These are phyloP conservation scores for Drosophila setifemur DNA, from an alignment of 1,140 invertebrate species.

Conservation along the genomic window DNA sequence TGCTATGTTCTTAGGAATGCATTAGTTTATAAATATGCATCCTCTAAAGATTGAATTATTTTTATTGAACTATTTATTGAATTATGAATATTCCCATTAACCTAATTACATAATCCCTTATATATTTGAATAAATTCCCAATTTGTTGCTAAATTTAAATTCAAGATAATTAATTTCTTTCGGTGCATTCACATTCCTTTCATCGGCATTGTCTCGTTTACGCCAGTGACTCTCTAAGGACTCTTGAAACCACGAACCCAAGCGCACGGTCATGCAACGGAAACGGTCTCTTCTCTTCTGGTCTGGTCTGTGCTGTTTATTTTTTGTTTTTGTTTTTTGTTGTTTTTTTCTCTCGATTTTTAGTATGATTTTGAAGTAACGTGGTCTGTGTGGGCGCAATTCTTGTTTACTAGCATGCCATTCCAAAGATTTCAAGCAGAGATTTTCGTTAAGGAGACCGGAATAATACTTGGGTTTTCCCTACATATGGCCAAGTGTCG, in stretches of 20 bases:
- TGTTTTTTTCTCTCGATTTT: background rate
- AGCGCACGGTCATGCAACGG: conserved; percentile 40
- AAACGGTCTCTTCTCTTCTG: conserved; percentile 31
- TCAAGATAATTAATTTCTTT: background rate
- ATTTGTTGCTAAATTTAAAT: background rate
- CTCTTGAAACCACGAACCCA: conserved; percentile 29
- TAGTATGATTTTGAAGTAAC: conserved; percentile 17
- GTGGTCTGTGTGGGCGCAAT: conserved; percentile 21
- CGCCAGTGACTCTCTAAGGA: conserved; percentile 73
- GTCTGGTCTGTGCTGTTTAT: background rate
- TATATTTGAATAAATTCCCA: no score
- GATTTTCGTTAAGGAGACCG: conserved; percentile 18
- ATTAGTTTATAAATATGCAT: no score
- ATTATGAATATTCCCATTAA: no score
- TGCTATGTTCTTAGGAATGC: no score
- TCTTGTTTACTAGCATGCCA: conserved; percentile 17
- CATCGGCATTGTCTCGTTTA: conserved; percentile 65
- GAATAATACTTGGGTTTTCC: conserved; percentile 3
- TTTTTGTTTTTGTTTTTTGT: background rate
- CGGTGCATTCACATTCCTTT: background rate
- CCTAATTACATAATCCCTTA: no score
- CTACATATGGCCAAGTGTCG: conserved; percentile 38
- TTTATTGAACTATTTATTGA: no score
- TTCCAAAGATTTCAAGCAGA: conserved; percentile 28
- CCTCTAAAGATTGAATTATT: no score